These are phyloP conservation scores for Leucoma salicis DNA, from an alignment of 2,888 invertebrate genomes.

Conservation along the genomic window DNA sequence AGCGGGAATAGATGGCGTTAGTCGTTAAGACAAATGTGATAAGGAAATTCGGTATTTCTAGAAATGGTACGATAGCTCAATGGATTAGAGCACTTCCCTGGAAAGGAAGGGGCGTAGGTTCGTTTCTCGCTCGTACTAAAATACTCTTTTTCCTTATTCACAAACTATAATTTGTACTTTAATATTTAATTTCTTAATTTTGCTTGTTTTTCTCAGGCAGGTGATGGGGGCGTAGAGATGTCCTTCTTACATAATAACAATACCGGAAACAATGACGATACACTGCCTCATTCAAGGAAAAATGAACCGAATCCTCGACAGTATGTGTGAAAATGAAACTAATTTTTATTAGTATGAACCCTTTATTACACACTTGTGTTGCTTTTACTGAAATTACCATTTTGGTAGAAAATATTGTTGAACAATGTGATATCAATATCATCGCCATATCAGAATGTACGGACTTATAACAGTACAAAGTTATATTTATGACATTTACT, in stretches of 20 bases:
- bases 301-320: conserved; percentile 62
- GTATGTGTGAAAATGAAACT: conserved; percentile 55
- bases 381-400: conserved; percentile 31
- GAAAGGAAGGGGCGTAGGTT: no score
- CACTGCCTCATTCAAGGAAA: conserved; percentile 65
- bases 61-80: no score
- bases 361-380: conserved; percentile 17
- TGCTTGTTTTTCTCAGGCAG: conserved; percentile 57
- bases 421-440: conserved; percentile 51
- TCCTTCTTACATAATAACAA: conserved; percentile 87
- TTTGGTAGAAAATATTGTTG: conserved; percentile 37
- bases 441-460: conserved; percentile 49
- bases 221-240: conserved; percentile 83
- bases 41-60: no score
- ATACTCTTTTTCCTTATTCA: no score
- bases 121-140: no score
- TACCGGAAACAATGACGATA: conserved; percentile 65
- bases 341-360: conserved; percentile 6
- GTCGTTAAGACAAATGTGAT: no score
- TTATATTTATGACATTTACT: conserved; percentile 42
- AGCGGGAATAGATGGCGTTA: no score
- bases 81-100: no score
- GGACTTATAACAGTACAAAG: conserved; percentile 66
- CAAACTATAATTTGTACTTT: no score
- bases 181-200: no score